phyloP scores from a whole-genome alignment of 2,888 invertebrate genomes.

The Eristalis pertinax region DNA sequence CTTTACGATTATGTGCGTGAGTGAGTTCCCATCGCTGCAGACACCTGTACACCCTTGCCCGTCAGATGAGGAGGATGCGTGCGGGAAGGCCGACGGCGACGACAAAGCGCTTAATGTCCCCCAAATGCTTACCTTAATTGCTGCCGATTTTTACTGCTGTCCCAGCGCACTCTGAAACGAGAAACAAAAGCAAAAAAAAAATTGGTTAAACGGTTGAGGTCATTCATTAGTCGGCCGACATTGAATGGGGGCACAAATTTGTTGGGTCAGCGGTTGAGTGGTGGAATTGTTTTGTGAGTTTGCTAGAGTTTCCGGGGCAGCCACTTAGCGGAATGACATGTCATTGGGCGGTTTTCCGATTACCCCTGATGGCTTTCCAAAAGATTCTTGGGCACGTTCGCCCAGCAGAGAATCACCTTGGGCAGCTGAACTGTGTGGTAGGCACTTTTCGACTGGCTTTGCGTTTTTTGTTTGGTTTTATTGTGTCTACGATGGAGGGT shows the following conservation, averaged over 20 bases:
- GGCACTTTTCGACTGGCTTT: too few relatives aligned
- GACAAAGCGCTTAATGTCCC: slow-evolving; percentile 22
- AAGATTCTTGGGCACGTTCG: too few relatives aligned
- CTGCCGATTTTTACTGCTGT: slow-evolving; percentile 38
- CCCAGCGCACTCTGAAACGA: slow-evolving; percentile 40
- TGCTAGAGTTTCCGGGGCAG: background rate
- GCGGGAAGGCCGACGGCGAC: background rate
- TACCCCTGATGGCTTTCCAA: too few relatives aligned
- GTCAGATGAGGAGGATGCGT: background rate
- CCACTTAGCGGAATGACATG: background rate
- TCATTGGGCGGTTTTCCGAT: background rate
- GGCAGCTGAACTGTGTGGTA: too few relatives aligned
- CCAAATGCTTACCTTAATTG: slow-evolving; percentile 62
- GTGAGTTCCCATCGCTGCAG: background rate
- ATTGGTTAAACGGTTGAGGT: background rate
- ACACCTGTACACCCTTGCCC: background rate
- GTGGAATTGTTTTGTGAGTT: slow-evolving; percentile 18
- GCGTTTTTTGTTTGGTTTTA: too few relatives aligned
- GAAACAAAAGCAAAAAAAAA: slow-evolving; percentile 26
- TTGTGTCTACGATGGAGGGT: too few relatives aligned
- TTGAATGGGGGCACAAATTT: slow-evolving; percentile 34
- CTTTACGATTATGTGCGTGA: slow-evolving; percentile 41
- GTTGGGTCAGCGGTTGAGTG: slow-evolving; percentile 27
- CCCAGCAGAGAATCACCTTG: too few relatives aligned
- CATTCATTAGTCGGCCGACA: slow-evolving; percentile 54